Evolutionary conservation across 2,113 vertebrate genomes (phyloP), one percentile per base, ranked within the genome.

Genomic region (Hippocampus mohnikei): DNA sequence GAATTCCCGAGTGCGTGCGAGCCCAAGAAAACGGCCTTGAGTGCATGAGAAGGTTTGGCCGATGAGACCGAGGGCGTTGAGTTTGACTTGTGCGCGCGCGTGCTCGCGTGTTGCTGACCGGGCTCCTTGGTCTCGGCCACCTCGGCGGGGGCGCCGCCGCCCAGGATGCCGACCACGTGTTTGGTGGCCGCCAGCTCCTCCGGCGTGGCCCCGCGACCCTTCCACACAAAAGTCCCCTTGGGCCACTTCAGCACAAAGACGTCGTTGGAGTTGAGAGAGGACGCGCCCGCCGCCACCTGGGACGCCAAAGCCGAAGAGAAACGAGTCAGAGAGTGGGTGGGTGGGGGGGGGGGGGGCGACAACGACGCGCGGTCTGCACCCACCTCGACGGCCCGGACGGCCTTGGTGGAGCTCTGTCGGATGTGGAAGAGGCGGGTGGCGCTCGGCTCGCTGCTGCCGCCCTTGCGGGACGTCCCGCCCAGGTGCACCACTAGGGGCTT

Each of bases 351-450:
- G 42, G 42, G 42, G 42, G 42, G 42, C 10, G 42, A 13, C 11
- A 44, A 2, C 10, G 44, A 48, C 44, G 0, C 1, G 46, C 13
- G 15, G 46, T 65, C 41, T 0, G 0, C 25, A 67, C 87, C 77
- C 58, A 93, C 93, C 90, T 94, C 93, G n/a, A 94, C 90, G 27
- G 91, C 91, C 8, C 92, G 82, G 0, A 79, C 86, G 29, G 88
- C 84, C 33, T 74, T 82, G 61, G 84, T 90, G 76, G 84, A 75
- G 73, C 87, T 88, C 75, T 78, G 84, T 58, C 92, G 90, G 74
- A 92, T 89, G 1, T 94, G 93, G 85, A 91, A 94, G 74, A 94
- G 89, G 0, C 90, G 90, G 0, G 77, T 87, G 53, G 23, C 66
- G 40, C 53, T 74, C 0, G 87, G 18, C 18, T 62, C 9, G 69